These are phyloP conservation scores for Dynastes maya DNA, from an alignment of 2,888 invertebrate genomes.

Conservation along the genomic window DNA sequence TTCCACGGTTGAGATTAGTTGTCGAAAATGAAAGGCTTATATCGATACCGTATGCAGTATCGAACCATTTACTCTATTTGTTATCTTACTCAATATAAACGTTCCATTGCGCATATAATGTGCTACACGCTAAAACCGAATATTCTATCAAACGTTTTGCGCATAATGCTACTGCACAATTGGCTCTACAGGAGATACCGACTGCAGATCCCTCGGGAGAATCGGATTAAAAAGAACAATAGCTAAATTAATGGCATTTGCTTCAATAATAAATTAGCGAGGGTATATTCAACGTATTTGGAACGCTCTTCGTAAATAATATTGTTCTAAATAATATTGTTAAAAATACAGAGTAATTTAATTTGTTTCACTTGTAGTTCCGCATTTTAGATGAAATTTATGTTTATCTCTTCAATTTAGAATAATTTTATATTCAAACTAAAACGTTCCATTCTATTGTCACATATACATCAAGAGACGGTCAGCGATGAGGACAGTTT, in stretches of 20 bases:
- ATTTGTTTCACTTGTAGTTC: too few relatives aligned
- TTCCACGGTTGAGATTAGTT: background rate
- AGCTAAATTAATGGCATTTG: background rate
- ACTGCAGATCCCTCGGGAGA: conserved; percentile 1
- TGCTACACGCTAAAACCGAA: background rate
- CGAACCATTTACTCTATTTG: background rate
- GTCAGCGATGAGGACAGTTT: too few relatives aligned
- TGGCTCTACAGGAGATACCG: background rate
- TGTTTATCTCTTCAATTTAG: too few relatives aligned
- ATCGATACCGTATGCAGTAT: background rate
- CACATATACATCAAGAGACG: too few relatives aligned
- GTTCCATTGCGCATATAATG: background rate
- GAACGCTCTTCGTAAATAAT: too few relatives aligned
- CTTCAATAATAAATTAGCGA: too few relatives aligned
- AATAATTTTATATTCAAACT: too few relatives aligned
- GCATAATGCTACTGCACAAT: background rate
- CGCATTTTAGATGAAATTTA: too few relatives aligned
- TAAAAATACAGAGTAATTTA: too few relatives aligned
- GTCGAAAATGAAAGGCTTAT: background rate
- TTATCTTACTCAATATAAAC: background rate
- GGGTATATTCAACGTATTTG: too few relatives aligned
- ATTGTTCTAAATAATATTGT: too few relatives aligned
- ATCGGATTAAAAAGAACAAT: background rate
- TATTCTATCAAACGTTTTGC: background rate
- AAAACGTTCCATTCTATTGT: too few relatives aligned